Evolutionary conservation across 2,797 vertebrate genomes (phyloP).

Genomic region (Halcyon smyrnensis): DNA sequence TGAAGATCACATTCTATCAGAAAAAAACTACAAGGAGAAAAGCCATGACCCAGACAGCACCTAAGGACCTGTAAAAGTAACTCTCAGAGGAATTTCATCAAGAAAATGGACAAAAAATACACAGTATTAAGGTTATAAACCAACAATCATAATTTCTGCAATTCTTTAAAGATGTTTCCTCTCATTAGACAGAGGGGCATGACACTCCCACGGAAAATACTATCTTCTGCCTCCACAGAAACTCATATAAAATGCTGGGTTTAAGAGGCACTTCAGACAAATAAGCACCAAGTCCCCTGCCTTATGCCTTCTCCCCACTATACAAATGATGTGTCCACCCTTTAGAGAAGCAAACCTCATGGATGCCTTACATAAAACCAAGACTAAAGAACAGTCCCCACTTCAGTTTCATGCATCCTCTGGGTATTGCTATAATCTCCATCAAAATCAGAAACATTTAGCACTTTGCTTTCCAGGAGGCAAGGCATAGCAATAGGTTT

Average conservation of each 20-base stretch:
- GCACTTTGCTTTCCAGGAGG: neutral
- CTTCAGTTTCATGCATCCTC: neutral
- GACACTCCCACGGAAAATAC: slow-evolving; percentile 46
- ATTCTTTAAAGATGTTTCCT: slow-evolving; percentile 34
- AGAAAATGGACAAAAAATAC: slow-evolving; percentile 34
- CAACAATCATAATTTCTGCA: slow-evolving; percentile 6
- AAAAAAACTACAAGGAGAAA: slow-evolving; percentile 15
- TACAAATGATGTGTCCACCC: neutral
- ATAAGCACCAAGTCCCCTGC: neutral
- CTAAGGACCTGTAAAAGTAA: slow-evolving; percentile 24
- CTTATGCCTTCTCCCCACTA: neutral
- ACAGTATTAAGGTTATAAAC: slow-evolving; percentile 50
- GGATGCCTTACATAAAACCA: neutral
- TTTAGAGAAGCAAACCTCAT: neutral
- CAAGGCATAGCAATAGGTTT: accelerated
- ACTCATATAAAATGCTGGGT: slow-evolving; percentile 2
- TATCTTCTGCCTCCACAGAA: slow-evolving; percentile 17
- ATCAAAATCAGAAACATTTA: neutral
- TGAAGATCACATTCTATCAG: slow-evolving; percentile 21
- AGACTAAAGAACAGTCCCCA: neutral
- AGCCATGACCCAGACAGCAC: neutral
- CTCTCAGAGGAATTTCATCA: slow-evolving; percentile 50
- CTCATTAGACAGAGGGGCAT: slow-evolving; percentile 33
- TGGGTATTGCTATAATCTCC: neutral
- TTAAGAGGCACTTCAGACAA: slow-evolving; percentile 25